Base-by-base conservation (phyloP, 2,797 vertebrate species). In the Brotula barbata region DNA sequence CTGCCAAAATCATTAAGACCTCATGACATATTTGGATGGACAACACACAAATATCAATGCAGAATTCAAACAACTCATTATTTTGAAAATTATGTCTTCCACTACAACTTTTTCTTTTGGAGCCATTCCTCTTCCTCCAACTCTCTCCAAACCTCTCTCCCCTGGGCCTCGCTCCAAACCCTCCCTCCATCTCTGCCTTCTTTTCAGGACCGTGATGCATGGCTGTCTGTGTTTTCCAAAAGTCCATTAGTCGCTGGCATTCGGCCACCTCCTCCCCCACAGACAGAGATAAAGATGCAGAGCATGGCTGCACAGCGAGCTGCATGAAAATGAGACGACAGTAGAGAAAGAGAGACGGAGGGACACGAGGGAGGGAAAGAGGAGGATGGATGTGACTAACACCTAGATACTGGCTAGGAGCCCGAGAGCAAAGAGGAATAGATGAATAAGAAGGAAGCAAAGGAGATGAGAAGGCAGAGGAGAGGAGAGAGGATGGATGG, bases 161-260 rank as follows among this genome's bases (percentile, higher is more conserved):
- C 41, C 55, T 69, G 70, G 63, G 78, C 77, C 59, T 73, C 31
- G 7, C 53, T 71, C 57, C 75, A 80, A 81, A 75, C 74, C 60
- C 52, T 62, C 52, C 59, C 63, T 58, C 43, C 48, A 63, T 69
- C 58, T 75, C 62, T 68, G 46, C 58, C 71, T 39, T 37, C 57
- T 68, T 80, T 62, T 81, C 44, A 1, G 2, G 64, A 68, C 67
- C 68, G 81, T 88, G 86, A 91, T 90, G 77, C 85, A 90, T 91
- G 82, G 83, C 77, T 80, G 84, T 88, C 82, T 78, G 81, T 85
- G 84, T 88, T 89, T 87, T 89, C 84, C 85, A 88, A 87, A 90
- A 90, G 86, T 89, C 87, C 89, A 92, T 92, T 91, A 91, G 85
- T 75, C 58, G 74, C 77, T 91, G 90, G 90, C 88, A 71, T 60